Evolutionary conservation across 2,113 vertebrate genomes (phyloP).

Genomic region (Scytalopus superciliaris): DNA sequence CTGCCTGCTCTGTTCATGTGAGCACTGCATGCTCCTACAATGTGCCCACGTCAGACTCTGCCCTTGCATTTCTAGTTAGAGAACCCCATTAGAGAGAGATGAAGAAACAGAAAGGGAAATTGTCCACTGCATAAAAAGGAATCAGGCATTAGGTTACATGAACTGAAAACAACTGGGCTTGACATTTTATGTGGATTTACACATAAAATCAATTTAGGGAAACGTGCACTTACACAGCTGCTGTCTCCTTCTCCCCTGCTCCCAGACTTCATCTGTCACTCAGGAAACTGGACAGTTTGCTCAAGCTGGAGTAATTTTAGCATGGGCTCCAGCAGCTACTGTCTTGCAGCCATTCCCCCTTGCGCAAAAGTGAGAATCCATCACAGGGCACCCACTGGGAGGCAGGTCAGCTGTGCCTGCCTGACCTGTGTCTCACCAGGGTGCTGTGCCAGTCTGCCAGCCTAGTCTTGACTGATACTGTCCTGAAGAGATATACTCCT

Average conservation of each 20-base stretch:
- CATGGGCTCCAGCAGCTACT: neutral
- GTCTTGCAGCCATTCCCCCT: neutral
- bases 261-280: neutral
- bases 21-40: neutral
- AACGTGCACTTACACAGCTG: rapidly evolving
- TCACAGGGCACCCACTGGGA: neutral
- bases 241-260: neutral
- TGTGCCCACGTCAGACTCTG: neutral
- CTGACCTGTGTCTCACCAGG: neutral
- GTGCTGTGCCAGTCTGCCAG: neutral
- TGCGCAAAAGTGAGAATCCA: neutral
- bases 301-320: neutral
- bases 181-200: neutral
- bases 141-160: neutral
- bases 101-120: neutral
- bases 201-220: neutral
- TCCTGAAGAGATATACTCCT: neutral
- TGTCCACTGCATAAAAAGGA: neutral
- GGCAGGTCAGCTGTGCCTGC: neutral
- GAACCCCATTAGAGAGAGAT: neutral
- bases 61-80: neutral
- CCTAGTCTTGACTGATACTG: neutral
- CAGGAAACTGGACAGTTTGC: neutral
- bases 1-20: neutral
- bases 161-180: neutral